phyloP scores from a whole-genome alignment of 2,797 vertebrate species.

The Naso thynnoides region DNA sequence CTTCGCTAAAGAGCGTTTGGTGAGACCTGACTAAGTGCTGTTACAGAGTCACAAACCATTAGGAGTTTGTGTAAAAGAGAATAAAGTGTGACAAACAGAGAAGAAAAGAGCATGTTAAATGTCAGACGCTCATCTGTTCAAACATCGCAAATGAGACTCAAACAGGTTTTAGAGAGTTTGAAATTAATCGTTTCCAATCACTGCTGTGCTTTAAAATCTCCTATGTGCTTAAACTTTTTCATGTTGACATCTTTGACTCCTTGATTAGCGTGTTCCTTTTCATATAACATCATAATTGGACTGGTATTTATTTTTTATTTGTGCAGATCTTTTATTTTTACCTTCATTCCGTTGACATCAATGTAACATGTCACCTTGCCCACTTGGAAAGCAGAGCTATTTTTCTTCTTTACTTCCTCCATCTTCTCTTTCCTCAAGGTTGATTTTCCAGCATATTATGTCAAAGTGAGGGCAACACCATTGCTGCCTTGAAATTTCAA shows the following conservation, averaged over 20 bases:
- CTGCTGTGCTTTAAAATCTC: too few relatives aligned
- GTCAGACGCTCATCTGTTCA: conserved; percentile 6
- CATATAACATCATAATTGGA: neutral
- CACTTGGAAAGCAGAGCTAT: neutral
- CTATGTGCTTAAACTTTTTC: too few relatives aligned
- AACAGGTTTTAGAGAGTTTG: neutral
- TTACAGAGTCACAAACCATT: conserved; percentile 72
- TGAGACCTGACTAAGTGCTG: conserved; percentile 68
- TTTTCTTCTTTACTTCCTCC: neutral
- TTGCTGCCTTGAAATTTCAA: conserved; percentile 2
- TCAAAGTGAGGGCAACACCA: neutral
- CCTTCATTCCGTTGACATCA: neutral
- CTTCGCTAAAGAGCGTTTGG: conserved; percentile 77
- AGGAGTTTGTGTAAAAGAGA: conserved; percentile 56
- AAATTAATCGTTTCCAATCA: too few relatives aligned
- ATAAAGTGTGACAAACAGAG: conserved; percentile 13
- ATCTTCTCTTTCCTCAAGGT: neutral
- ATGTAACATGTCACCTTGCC: neutral
- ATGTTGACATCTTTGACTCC: too few relatives aligned
- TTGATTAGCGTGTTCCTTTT: neutral
- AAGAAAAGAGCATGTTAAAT: neutral
- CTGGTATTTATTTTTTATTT: too few relatives aligned
- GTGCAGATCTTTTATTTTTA: neutral
- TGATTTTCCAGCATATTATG: neutral
- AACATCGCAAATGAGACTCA: neutral